Evolutionary conservation across 2,113 vertebrate species (phyloP), one percentile per base, ranked within the genome.

Genomic region (Salvelinus sp.): DNA sequence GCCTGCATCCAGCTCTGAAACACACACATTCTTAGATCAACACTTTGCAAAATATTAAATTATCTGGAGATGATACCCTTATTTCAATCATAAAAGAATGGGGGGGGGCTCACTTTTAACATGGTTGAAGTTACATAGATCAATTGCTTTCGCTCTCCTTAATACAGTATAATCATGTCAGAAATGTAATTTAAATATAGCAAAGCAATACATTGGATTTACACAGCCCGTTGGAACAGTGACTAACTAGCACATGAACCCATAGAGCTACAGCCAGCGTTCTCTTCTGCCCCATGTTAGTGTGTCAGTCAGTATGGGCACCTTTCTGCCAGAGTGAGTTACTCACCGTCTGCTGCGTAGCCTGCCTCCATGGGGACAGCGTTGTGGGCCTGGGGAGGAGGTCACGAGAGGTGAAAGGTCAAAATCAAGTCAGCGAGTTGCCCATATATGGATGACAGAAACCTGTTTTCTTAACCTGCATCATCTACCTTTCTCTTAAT

Each of bases 361-460:
- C 20, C 58, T 63, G 4, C 72, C 0, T 93, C 92, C 83, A 91
- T 79, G 62, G 76, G 47, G 20, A 79, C 0, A 4, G 7, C 22
- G 82, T 84, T 91, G 66, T 93, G 89, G 54, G 92, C 93, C 93
- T 94, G 84, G 6, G 67, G 73, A 80, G 60, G 60, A 73, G 75
- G 28, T 83, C 66, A 87, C 1, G 1, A 69, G 1, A 69, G 63
- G 75, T 5, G 50, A 81, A 65, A 72, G 70, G 62, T 85, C 76
- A 90, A 68, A 57, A 69, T 7, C 28, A 79, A 70, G 67, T 25
- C 48, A 75, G 28, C 22, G 12, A 44, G 23, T 63, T 14, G 16
- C 50, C 27, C 58, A 70, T 7, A 6, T n/a, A 69, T 25, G 4
- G 25, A 77, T 1, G 25, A n/a, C 50, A 54, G 50, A 54, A 54